Evolutionary conservation across 2,113 vertebrate species (phyloP).

Genomic region (Lanius collurio): DNA sequence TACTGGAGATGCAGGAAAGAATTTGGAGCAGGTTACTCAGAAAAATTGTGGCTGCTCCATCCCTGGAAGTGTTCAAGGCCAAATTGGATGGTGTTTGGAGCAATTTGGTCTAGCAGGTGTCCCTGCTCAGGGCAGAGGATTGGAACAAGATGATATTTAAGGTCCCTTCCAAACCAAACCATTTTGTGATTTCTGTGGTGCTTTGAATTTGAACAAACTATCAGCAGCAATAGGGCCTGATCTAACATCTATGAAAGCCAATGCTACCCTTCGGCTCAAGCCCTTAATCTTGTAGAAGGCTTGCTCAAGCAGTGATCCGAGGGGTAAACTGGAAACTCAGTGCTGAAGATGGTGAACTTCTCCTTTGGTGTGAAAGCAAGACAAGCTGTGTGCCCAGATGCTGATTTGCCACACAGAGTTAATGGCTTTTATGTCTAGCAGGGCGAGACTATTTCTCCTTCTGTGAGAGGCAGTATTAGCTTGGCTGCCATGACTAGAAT

Average conservation of each 20-base stretch:
- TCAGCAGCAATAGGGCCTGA: neutral
- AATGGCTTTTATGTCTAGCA: neutral
- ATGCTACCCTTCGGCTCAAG: neutral
- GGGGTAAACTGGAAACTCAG: neutral
- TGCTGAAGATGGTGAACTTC: neutral
- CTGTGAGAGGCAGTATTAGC: neutral
- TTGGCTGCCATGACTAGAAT: neutral
- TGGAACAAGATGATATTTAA: neutral
- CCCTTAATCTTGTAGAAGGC: neutral
- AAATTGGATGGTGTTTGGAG: neutral
- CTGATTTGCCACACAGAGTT: neutral
- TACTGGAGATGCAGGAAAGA: neutral
- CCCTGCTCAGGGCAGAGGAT: neutral
- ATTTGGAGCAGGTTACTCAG: neutral
- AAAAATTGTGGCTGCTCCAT: neutral
- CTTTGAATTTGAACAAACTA: neutral
- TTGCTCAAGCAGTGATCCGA: neutral
- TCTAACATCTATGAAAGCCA: accelerated
- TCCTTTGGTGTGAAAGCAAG: neutral
- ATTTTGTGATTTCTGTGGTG: neutral
- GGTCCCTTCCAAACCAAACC: neutral
- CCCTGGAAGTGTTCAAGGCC: neutral
- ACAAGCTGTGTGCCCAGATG: neutral
- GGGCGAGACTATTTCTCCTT: neutral
- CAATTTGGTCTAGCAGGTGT: neutral